Evolutionary conservation across 2,797 vertebrate species (phyloP).

Genomic region (Sciurus vulgaris): DNA sequence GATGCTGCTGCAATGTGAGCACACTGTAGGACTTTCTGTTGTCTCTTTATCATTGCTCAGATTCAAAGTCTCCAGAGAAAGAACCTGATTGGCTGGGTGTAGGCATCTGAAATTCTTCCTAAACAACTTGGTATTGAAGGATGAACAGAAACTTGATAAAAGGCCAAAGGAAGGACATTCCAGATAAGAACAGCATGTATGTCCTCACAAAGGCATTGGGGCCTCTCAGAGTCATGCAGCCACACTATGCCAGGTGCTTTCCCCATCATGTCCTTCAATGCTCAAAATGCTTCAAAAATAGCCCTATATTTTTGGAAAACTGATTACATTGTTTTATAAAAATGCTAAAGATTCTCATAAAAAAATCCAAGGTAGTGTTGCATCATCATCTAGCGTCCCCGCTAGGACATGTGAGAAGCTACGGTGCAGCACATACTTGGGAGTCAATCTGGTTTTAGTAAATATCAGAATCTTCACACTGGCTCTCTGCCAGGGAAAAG

Average conservation of each 20-base stretch:
- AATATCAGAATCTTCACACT: too few relatives aligned
- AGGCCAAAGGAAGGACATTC: not conserved
- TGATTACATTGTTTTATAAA: not conserved
- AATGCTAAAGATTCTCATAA: not conserved
- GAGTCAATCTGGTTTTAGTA: too few relatives aligned
- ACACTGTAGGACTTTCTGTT: not conserved
- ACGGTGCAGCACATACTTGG: too few relatives aligned
- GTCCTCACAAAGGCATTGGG: too few relatives aligned
- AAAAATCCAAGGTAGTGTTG: not conserved
- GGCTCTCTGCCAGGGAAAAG: too few relatives aligned
- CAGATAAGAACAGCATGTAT: not conserved
- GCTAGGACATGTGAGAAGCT: too few relatives aligned
- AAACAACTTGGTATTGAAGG: not conserved
- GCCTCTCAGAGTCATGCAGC: not conserved
- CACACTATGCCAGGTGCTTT: not conserved
- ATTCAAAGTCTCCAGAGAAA: not conserved
- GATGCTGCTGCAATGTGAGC: not conserved
- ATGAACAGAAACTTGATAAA: not conserved
- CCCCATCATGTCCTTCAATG: not conserved
- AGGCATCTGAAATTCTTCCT: not conserved
- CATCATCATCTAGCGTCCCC: too few relatives aligned
- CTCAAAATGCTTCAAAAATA: not conserved
- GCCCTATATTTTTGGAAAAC: not conserved
- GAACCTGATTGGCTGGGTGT: not conserved
- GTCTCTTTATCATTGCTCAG: not conserved